Conservation (phyloP, 1,140 invertebrate genomes). For the Lerema accius region DNA sequence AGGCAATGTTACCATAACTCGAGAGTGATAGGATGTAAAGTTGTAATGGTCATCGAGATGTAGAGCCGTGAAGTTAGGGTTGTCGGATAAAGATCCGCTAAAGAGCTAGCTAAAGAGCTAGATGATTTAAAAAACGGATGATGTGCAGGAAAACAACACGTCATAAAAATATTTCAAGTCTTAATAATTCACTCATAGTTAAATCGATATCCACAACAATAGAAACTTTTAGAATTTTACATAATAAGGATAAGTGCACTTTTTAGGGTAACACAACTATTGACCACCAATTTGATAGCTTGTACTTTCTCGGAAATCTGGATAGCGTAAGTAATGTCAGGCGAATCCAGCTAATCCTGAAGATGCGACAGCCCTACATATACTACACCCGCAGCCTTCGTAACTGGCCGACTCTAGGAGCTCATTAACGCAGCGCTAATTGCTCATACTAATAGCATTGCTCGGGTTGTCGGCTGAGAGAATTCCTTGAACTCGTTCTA, state of each 20-base stretch:
- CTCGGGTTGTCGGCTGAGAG: constrained; percentile 53
- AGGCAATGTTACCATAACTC: constrained; percentile 41
- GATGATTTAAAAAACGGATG: too few relatives aligned
- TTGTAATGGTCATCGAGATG: constrained; percentile 35
- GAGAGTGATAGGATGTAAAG: constrained; percentile 43
- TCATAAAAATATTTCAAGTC: too few relatives aligned
- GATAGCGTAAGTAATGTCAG: too few relatives aligned
- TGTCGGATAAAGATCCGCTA: neutral
- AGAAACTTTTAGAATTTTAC: too few relatives aligned
- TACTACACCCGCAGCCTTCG: constrained; percentile 22
- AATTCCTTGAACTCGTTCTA: constrained; percentile 71
- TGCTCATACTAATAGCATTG: constrained; percentile 68
- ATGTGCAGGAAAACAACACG: too few relatives aligned
- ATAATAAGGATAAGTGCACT: too few relatives aligned
- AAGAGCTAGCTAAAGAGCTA: too few relatives aligned
- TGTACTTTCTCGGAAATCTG: too few relatives aligned
- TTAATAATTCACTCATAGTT: too few relatives aligned
- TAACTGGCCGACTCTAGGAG: constrained; percentile 55
- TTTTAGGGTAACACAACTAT: too few relatives aligned
- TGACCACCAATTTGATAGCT: too few relatives aligned
- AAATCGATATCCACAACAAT: too few relatives aligned
- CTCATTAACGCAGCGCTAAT: constrained; percentile 77
- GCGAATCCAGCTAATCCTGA: neutral
- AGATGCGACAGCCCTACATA: neutral
- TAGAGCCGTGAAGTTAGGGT: constrained; percentile 2